phyloP scores from a whole-genome alignment of 1,140 invertebrate genomes.

The Coelopa frigida region DNA sequence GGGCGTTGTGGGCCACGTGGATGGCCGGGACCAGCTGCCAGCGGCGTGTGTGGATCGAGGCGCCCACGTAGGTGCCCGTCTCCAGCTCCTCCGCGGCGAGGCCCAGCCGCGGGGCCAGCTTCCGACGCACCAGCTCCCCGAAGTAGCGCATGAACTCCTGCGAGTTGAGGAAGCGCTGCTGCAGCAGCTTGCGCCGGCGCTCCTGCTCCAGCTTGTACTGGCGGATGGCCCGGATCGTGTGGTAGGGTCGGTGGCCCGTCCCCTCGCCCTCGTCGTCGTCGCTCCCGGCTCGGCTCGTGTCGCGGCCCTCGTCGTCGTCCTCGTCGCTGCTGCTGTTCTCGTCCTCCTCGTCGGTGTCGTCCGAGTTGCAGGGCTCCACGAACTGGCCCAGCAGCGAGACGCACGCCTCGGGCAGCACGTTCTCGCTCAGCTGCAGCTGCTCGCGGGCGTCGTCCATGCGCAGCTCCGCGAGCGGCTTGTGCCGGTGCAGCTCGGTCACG shows the following conservation, averaged over 20 bases:
- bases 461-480: constrained; percentile 27
- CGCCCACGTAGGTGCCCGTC: constrained; percentile 49
- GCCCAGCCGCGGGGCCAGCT: constrained; percentile 48
- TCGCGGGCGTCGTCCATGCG: constrained; percentile 2
- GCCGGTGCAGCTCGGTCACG: constrained; percentile 28
- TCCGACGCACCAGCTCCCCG: constrained; percentile 51
- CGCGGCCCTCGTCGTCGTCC: constrained; percentile 16
- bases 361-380: constrained; percentile 25
- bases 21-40: constrained; percentile 60
- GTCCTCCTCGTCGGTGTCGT: constrained; percentile 37
- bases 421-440: constrained; percentile 16
- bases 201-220: constrained; percentile 42
- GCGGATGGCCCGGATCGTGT: constrained; percentile 30
- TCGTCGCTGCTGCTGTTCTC: constrained; percentile 41
- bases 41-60: constrained; percentile 53
- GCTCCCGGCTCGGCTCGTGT: constrained; percentile 45
- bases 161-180: constrained; percentile 52
- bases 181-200: constrained; percentile 38
- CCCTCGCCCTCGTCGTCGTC: constrained; percentile 43
- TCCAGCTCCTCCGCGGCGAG: constrained; percentile 47
- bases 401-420: constrained; percentile 30
- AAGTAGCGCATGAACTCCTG: constrained; percentile 56
- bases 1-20: constrained; percentile 43
- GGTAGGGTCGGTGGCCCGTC: constrained; percentile 38
- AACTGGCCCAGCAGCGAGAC: constrained; percentile 25